These are phyloP conservation scores for Rhinophrynus dorsalis DNA, from an alignment of 2,797 vertebrate species.

Conservation along the genomic window DNA sequence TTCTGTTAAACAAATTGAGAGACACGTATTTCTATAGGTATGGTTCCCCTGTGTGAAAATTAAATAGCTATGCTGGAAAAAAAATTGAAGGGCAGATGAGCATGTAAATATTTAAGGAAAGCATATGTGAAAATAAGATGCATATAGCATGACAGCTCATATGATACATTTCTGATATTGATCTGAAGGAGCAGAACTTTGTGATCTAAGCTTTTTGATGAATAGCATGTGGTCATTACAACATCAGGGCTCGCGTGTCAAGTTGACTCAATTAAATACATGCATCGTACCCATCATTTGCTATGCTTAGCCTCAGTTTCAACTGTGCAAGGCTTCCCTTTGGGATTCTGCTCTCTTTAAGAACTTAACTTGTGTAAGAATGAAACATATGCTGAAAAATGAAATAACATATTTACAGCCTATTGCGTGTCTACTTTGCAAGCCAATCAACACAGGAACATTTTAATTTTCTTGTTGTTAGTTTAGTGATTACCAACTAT, in stretches of 20 bases:
- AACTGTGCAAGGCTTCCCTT: not conserved
- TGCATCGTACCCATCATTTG: not conserved
- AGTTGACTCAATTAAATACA: constrained; percentile 7
- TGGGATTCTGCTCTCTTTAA: no score
- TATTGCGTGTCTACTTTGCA: no score
- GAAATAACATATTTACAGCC: no score
- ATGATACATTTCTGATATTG: constrained; percentile 24
- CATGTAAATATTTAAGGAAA: not conserved
- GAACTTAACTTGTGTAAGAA: no score
- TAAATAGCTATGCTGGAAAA: no score
- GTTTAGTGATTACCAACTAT: no score
- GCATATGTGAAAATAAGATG: constrained; percentile 25
- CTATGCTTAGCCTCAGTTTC: not conserved
- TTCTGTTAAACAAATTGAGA: no score
- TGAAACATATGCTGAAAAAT: no score
- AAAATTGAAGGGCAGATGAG: not conserved
- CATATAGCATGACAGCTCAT: constrained; percentile 21
- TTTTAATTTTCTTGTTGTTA: no score
- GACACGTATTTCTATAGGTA: no score
- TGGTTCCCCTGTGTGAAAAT: no score
- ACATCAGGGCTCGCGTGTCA: constrained; percentile 17
- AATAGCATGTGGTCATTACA: constrained; percentile 38
- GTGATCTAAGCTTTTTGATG: constrained; percentile 34
- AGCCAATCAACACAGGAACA: no score
- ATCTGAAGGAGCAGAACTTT: constrained; percentile 12